Conservation (phyloP, 2,797 vertebrate species). For the Zalophus californianus region DNA sequence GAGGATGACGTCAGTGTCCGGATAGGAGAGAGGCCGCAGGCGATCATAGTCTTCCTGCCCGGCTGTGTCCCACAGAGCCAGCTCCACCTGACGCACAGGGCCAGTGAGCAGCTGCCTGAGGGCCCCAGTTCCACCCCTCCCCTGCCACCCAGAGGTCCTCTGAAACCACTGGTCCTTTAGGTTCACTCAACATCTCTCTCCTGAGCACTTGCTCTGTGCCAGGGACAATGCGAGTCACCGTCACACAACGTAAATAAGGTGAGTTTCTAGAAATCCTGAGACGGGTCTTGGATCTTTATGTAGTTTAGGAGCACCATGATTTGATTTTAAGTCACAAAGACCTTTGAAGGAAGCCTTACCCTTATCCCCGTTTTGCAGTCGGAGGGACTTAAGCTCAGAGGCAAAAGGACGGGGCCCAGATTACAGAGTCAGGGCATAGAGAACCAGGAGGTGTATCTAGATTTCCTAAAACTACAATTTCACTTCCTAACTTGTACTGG, state of each 20-base stretch:
- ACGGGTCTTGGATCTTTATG: neutral
- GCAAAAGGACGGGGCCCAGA: neutral
- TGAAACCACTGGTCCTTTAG: neutral
- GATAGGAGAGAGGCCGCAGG: conserved; percentile 97
- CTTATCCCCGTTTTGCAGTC: neutral
- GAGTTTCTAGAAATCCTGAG: neutral
- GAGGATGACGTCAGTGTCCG: conserved; percentile 98
- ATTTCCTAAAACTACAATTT: neutral
- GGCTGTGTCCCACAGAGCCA: conserved; percentile 98
- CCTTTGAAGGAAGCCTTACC: neutral
- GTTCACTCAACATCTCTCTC: neutral
- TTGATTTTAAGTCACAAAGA: neutral
- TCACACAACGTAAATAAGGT: neutral
- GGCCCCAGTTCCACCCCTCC: neutral
- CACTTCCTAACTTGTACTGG: neutral
- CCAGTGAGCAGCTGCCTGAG: neutral
- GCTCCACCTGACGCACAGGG: conserved; percentile 92
- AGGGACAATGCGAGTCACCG: neutral
- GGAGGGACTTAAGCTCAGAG: neutral
- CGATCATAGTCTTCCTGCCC: conserved; percentile 99
- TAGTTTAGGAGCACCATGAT: neutral
- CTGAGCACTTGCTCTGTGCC: neutral
- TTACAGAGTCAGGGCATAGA: neutral
- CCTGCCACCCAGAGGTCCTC: neutral
- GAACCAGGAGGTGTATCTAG: neutral